phyloP scores from a whole-genome alignment of 2,888 invertebrate genomes.

The Eilema depressum region DNA sequence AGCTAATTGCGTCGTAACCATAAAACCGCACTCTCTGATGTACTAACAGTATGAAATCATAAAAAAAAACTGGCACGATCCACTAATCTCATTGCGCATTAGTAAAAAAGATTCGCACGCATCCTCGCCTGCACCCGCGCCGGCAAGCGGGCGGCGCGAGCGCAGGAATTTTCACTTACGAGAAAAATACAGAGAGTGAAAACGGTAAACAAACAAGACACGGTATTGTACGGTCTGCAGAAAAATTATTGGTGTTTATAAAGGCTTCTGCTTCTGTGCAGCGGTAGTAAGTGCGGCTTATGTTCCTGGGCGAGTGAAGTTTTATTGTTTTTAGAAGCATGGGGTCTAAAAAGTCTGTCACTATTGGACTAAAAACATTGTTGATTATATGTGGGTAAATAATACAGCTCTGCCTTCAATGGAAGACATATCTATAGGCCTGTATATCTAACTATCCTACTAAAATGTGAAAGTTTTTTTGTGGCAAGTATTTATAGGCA shows the following conservation, averaged over 20 bases:
- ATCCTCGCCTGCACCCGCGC: constrained; percentile 32
- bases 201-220: constrained; percentile 77
- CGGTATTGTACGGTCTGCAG: constrained; percentile 63
- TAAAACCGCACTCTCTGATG: constrained; percentile 12
- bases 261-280: not conserved
- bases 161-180: constrained; percentile 76
- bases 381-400: too few relatives aligned
- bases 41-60: constrained; percentile 19
- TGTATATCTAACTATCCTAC: too few relatives aligned
- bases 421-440: too few relatives aligned
- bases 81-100: constrained; percentile 49
- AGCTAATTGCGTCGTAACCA: not conserved
- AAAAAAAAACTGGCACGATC: constrained; percentile 39
- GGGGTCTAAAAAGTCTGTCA: too few relatives aligned
- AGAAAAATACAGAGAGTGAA: constrained; percentile 84
- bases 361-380: too few relatives aligned
- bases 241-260: constrained; percentile 26
- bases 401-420: too few relatives aligned
- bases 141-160: constrained; percentile 19
- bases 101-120: constrained; percentile 52
- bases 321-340: too few relatives aligned
- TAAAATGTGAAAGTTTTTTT: too few relatives aligned
- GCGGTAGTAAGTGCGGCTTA: not conserved
- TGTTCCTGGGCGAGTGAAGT: not conserved
- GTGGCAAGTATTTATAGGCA: too few relatives aligned